A percentile compares a stretch with the other conserved stretches of the same genome.
Evolutionary conservation across 2,888 invertebrate species (phyloP).

Genomic region (Clanis bilineata): DNA sequence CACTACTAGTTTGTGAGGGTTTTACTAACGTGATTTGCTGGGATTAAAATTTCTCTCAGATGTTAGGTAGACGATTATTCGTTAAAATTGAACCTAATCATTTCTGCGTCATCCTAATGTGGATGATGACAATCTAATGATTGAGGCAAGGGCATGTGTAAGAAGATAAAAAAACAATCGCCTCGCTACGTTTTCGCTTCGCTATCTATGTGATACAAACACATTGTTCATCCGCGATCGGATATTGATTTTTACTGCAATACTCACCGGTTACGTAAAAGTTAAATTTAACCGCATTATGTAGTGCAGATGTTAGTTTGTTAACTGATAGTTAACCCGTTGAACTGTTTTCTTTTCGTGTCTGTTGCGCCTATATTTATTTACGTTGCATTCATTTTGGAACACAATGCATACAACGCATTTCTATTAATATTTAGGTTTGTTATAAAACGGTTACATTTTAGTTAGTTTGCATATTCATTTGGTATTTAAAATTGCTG

Average conservation of each 20-base stretch:
- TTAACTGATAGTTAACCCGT: constrained; percentile 55
- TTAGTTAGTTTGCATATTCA: background rate
- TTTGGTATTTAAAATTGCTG: background rate
- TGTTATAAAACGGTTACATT: background rate
- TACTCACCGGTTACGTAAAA: constrained; percentile 18
- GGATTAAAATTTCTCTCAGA: no score
- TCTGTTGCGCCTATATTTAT: constrained; percentile 44
- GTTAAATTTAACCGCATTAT: constrained; percentile 46
- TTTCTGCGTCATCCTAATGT: no score
- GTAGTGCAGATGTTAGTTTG: constrained; percentile 44
- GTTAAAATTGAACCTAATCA: no score
- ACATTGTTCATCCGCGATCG: background rate
- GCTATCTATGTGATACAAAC: no score
- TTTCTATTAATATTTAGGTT: background rate
- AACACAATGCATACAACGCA: background rate
- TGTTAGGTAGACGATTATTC: no score
- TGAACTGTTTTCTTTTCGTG: constrained; percentile 43
- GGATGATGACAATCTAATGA: no score
- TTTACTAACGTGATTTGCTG: no score
- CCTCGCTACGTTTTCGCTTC: no score
- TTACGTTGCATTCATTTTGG: constrained; percentile 33
- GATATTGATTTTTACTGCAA: constrained; percentile 1
- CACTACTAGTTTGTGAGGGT: no score
- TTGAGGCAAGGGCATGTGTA: no score
- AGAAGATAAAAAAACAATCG: no score